Evolutionary conservation across 2,888 invertebrate genomes (phyloP), one percentile per base, ranked within the genome.

Genomic region (Oegoconia quadripuncta): DNA sequence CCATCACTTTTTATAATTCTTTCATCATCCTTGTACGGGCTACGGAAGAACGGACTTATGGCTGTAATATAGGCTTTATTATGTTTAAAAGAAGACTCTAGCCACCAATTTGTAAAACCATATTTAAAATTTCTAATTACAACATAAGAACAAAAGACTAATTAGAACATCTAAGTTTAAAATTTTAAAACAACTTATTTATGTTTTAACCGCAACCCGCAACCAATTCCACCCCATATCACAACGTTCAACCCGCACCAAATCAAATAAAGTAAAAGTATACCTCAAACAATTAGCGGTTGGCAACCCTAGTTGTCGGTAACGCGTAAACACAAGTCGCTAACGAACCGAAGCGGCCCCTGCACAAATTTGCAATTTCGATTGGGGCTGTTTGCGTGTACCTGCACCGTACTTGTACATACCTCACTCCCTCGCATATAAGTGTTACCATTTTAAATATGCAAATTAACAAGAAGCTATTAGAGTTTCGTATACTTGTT

Each of bases 361-460:
- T 84, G 83, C 84, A 81, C 83, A 82, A 82, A 87, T 86, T 86
- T 87, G 84, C 86, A 87, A 86, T 84, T 86, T 86, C 84, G 82
- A 87, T 86, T 87, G 82, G 33, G 33, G 68, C 65, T 71, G 74
- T 72, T 78, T 74, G 71, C 74, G 63, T 70, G 36, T 29, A 16
- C 13, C 67, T 76, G 71, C 69, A n/a, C 65, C 74, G 64, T 65
- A 66, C 65, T 62, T n/a, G n/a, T n/a, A n/a, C n/a, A 59, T 63
- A 41, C 50, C 47, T 48, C 41, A 46, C 43, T 41, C 48, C 52
- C 51, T 52, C 55, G 46, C 48, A 51, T 55, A 52, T 58, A 55
- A 55, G 54, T 54, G 51, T 52, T 60, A 44, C 48, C 43, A 48
- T 54, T 53, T 65, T 61, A 59, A 69, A 70, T 70, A 74, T 70